Base-by-base conservation (phyloP, 1,140 invertebrate species). In the Mercenaria mercenaria region DNA sequence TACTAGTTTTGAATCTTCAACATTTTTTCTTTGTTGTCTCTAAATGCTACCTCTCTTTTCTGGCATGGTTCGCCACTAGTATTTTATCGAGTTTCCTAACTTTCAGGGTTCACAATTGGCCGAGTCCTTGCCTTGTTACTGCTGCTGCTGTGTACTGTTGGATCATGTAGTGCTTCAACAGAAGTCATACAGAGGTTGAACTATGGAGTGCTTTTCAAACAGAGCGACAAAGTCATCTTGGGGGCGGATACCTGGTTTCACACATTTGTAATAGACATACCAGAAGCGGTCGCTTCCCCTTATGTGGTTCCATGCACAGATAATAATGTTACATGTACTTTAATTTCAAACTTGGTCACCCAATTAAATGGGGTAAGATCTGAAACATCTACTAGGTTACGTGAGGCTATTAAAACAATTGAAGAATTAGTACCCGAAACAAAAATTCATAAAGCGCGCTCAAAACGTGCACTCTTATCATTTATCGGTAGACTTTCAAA, bases 401-500 rank as follows among this genome's bases (percentile, higher is more conserved):
- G 88, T 50, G 26, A 26, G 43, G 88, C 85, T 32, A 29, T 88
- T 13, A 23, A 79, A 2, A 11, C 50, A 0, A 88, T 88, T 79
- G 34, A 76, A n/a, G 39, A 79, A n/a, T 20, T 82, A 13, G 50
- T 79, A 23, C 85, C 79, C 29, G 59, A 67, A 59, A 20, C 59
- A 26, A 29, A 32, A 8, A 43, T 81, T 34, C 59, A 69, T 34
- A 61, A 64, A 52, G 11, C 52, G 18, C 6, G 67, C 15, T 72
- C 41, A 6, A 74, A 47, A 84, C 47, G 83, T 23, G 79, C 61
- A 39, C 26, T 91, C 0, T 76, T 91, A 41, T 43, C 85, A 39
- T 91, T 90, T 87, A 72, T 90, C 41, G 91, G 91, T 13, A 29
- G 59, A 26, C 69, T 89, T 37, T 85, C 86, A 59, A 85, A 89